These are phyloP conservation scores for Pedetes capensis DNA, from an alignment of 2,113 vertebrate genomes.

Conservation along the genomic window DNA sequence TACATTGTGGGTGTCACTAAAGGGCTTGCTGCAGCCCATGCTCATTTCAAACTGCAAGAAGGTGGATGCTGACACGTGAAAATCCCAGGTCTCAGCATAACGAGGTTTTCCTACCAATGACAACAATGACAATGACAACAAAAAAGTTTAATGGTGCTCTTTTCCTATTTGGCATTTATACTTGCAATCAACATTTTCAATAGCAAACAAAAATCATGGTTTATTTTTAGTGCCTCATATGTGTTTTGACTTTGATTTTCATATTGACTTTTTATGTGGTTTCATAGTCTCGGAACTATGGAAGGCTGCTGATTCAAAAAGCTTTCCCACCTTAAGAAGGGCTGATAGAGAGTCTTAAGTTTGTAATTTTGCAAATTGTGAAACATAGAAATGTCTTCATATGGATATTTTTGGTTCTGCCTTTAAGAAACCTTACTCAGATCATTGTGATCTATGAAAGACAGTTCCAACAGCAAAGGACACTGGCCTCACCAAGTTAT, in stretches of 20 bases:
- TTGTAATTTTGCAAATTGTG: background rate
- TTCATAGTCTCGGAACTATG: background rate
- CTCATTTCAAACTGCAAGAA: constrained; percentile 97
- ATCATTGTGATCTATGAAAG: background rate
- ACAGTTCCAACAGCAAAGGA: background rate
- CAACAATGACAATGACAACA: constrained; percentile 3
- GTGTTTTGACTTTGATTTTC: background rate
- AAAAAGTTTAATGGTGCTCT: background rate
- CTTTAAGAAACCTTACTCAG: background rate
- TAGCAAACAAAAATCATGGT: background rate
- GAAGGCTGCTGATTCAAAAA: background rate
- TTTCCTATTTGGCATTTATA: background rate
- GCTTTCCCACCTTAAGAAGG: background rate
- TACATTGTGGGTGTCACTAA: constrained; percentile 87
- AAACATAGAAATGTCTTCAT: background rate
- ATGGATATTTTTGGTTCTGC: background rate
- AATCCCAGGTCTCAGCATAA: constrained; percentile 98
- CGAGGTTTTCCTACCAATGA: constrained; percentile 90
- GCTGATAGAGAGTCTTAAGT: background rate
- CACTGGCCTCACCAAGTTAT: background rate
- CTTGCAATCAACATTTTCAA: background rate
- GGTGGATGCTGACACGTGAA: constrained; percentile 93
- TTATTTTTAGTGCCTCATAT: background rate
- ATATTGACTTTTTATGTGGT: background rate
- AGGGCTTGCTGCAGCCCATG: constrained; percentile 97